Base-by-base conservation (phyloP, 2,888 invertebrate species). In the Polyommatus iphigenia region DNA sequence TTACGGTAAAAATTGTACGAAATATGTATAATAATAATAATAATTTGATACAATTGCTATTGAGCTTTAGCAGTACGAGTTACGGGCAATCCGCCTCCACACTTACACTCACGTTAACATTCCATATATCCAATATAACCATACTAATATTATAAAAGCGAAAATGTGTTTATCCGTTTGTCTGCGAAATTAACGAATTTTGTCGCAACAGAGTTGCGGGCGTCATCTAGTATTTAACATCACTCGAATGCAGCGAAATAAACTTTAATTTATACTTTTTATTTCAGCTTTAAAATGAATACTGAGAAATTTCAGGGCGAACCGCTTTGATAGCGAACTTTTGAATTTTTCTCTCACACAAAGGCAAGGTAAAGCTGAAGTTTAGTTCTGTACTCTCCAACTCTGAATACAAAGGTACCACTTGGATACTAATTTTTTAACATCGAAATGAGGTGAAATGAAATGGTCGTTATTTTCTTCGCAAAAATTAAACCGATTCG, bases 301-400 rank as follows among this genome's bases (percentile, higher is more conserved):
- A 54, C 71, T 41, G 18, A 29, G 73, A 54, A 75, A 75, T 75
- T 75, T 75, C 29, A 50, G 75, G 20, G 50, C 46, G 75, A 24
- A 75, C 50, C 75, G 75, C 75, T 75, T 75, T 75, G 75, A 50
- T 29, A 75, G 50, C 29, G 29, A 50, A 75, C 75, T 75, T 75
- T 75, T 54, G 50, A 75, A 54, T 75, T 75, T 75, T 75, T 75
- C 75, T 75, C 54, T 75, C 71, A 71, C 71, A 77, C 77, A 71
- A 77, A 29, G 41, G 62, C 54, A 75, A 54, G 54, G 54, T 75
- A 73, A 46, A 73, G 54, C 75, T 20, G 75, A n/a, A 29, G 50
- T 54, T 50, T 32, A 75, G 75, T 75, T 75, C 54, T 46, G 50
- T 46, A 54, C 75, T 24, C 75, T 24, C 50, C 50, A 18, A 75